Percentiles rank a stretch among this genome's conserved stretches.
Evolutionary conservation across 2,113 vertebrate genomes (phyloP).

Genomic region (Martes martes): DNA sequence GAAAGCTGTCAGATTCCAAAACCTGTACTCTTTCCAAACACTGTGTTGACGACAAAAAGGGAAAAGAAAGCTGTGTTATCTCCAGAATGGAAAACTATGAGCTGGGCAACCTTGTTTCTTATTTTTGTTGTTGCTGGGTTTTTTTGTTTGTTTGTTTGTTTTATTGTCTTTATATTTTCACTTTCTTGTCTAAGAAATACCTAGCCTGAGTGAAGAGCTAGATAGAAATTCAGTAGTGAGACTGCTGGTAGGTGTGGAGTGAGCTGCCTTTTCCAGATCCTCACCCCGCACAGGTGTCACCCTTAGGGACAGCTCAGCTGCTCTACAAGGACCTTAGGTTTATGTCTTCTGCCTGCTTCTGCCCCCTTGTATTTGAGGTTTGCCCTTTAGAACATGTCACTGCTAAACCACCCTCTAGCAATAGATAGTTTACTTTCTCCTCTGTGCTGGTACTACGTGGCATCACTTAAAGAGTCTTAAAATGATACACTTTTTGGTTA

Average conservation of each 20-base stretch:
- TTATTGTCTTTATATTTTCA: neutral
- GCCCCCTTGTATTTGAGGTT: neutral
- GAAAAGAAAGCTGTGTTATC: neutral
- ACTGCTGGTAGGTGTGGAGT: neutral
- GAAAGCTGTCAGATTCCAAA: neutral
- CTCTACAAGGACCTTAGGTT: fast-evolving
- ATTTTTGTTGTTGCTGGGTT: neutral
- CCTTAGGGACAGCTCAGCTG: neutral
- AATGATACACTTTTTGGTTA: neutral
- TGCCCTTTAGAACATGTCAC: neutral
- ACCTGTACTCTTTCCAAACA: neutral
- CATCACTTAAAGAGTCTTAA: conserved; percentile 12
- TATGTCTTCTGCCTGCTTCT: neutral
- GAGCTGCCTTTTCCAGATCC: neutral
- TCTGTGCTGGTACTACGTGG: neutral
- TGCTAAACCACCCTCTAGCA: neutral
- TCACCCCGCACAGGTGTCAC: neutral
- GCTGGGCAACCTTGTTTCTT: neutral
- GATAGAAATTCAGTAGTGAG: neutral
- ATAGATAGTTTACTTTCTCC: neutral
- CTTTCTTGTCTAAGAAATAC: neutral
- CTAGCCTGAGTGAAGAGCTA: neutral
- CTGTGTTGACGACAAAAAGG: neutral
- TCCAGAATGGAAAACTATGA: neutral
- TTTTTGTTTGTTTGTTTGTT: neutral